phyloP scores from a whole-genome alignment of 2,797 vertebrate genomes.

The Natrix natrix region DNA sequence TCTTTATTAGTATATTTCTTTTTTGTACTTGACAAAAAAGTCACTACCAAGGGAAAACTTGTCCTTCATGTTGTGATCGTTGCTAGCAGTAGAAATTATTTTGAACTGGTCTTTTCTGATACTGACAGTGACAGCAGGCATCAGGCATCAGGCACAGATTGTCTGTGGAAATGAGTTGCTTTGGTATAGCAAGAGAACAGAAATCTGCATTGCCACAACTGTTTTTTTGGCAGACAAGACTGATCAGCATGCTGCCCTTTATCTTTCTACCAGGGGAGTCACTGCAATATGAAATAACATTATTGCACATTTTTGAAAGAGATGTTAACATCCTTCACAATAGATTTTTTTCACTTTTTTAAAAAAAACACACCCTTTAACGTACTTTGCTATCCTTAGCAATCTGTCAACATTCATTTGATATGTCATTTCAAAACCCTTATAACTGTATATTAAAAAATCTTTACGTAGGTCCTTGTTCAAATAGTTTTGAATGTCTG shows the following conservation, averaged over 20 bases:
- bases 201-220: constrained; percentile 42
- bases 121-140: constrained; percentile 36
- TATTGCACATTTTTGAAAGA: constrained; percentile 25
- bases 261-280: constrained; percentile 39
- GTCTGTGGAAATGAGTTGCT: constrained; percentile 46
- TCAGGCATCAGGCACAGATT: constrained; percentile 36
- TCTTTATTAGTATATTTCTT: not conserved
- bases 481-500: not conserved
- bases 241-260: constrained; percentile 42
- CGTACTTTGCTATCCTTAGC: not conserved
- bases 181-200: constrained; percentile 54
- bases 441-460: not conserved
- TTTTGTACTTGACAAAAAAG: constrained; percentile 8
- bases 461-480: not conserved
- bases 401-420: not conserved
- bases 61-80: constrained; percentile 12
- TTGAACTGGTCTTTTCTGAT: constrained; percentile 8
- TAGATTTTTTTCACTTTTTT: not conserved
- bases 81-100: not conserved
- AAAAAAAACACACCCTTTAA: not conserved
- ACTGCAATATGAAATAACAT: constrained; percentile 39
- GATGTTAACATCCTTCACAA: not conserved
- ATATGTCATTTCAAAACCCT: not conserved
- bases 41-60: constrained; percentile 10
- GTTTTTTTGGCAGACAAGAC: constrained; percentile 41